Evolutionary conservation across 1,140 invertebrate species (phyloP).

Genomic region (Drosophila saltans): DNA sequence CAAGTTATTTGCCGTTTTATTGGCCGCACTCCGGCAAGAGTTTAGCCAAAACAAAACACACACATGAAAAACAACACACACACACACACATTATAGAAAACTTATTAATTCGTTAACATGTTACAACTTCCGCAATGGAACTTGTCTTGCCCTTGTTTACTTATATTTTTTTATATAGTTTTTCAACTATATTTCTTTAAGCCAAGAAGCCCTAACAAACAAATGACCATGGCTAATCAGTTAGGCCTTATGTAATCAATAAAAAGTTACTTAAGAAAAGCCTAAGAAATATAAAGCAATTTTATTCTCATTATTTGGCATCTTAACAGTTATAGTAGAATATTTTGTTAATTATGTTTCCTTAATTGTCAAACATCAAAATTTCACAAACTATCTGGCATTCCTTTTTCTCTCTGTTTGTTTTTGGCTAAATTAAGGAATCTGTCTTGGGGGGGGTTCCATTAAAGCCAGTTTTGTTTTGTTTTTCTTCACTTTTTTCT

Average conservation of each 20-base stretch:
- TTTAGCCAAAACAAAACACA: conserved; percentile 8
- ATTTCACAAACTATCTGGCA: neutral
- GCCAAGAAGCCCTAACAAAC: no score
- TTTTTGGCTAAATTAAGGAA: neutral
- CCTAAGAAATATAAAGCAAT: neutral
- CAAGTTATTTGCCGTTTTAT: conserved; percentile 38
- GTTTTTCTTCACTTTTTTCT: neutral
- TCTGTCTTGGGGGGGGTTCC: neutral
- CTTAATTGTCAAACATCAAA: neutral
- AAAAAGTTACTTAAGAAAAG: neutral
- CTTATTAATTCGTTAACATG: conserved; percentile 49
- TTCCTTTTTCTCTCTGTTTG: neutral
- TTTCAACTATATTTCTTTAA: neutral
- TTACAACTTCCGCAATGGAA: conserved; percentile 58
- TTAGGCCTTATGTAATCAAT: neutral
- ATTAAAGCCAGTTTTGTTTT: neutral
- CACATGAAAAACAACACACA: conserved; percentile 19
- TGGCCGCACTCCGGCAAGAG: conserved; percentile 31
- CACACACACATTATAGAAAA: conserved; percentile 31
- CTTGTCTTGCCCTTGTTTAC: conserved; percentile 34
- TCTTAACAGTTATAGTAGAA: neutral
- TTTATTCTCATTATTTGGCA: neutral
- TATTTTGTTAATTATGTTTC: neutral
- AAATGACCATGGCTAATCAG: neutral
- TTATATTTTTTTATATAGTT: neutral